Conservation (phyloP, 2,888 invertebrate species). For the Sycophila texana region DNA sequence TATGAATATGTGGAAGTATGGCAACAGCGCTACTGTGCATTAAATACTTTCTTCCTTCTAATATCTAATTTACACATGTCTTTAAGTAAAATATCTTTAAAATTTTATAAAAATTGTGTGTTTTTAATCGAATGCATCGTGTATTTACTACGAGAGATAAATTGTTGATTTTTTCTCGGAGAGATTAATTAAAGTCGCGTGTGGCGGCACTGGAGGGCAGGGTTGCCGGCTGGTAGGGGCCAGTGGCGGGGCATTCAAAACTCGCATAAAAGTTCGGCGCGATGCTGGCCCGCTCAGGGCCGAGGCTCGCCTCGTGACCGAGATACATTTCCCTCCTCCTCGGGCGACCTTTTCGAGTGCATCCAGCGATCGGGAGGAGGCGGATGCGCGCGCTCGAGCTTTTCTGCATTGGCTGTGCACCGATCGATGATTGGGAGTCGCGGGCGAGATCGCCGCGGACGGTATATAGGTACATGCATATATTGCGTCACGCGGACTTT, state of each 20-base stretch:
- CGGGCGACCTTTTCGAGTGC: constrained; percentile 11
- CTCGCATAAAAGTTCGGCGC: neutral
- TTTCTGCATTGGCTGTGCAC: constrained; percentile 57
- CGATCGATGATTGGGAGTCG: constrained; percentile 64
- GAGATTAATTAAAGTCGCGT: neutral
- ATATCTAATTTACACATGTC: too few species aligned
- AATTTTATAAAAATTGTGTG: neutral
- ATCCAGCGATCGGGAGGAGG: too few species aligned
- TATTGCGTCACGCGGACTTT: constrained; percentile 39
- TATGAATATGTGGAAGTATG: too few species aligned
- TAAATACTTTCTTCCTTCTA: too few species aligned
- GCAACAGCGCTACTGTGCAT: too few species aligned
- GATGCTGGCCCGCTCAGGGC: constrained; percentile 40
- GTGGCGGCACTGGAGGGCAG: neutral
- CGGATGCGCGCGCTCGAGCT: constrained; percentile 7
- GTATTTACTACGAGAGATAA: too few species aligned
- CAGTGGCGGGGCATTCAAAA: constrained; percentile 37
- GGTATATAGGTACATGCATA: neutral
- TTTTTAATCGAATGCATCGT: too few species aligned
- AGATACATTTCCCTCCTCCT: constrained; percentile 36
- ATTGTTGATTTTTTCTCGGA: neutral
- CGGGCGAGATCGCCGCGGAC: constrained; percentile 6
- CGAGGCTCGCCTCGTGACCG: constrained; percentile 48
- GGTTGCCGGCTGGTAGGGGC: constrained; percentile 15
- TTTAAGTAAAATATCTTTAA: neutral